Base-by-base conservation (phyloP, 2,113 vertebrate species). In the Dipodomys ordii region DNA sequence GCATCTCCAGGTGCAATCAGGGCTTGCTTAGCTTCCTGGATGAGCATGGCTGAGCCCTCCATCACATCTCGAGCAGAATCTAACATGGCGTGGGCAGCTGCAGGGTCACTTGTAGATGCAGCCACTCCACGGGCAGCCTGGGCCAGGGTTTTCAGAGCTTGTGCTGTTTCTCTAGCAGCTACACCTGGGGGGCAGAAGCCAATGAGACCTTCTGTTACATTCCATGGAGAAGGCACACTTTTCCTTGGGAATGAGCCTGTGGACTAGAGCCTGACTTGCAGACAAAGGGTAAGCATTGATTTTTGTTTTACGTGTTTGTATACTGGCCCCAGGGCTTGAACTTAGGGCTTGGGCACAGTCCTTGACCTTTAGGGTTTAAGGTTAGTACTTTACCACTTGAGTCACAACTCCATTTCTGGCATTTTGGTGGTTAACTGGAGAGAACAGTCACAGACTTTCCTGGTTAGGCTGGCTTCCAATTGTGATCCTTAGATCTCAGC, bases 1-100 rank as follows among this genome's bases (percentile, higher is more conserved):
- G 99, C 99, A 68, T 99, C 99, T 28, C 99, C 99, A 0, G 99
- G 99, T 30, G 99, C 99, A 71, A 99, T 98, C 96, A 99, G 97
- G 28, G 99, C 99, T 98, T 99, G 98, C 96, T 99, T 99, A 16
- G 99, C 99, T 97, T 99, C 99, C 7, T 99, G 99, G 94, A 99
- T 99, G 85, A 99, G 98, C 98, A 99, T 98, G 46, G 99, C 99
- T 0, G 99, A 99, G 87, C 99, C 99, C 94, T 99, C 99, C 99
- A 99, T 99, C 85, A 99, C 99, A 9, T 99, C 99, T 83, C 99
- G 98, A 32, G 99, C 99, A 0, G 99, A 99, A 83, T 99, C 99
- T 94, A 99, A 85, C 99, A 99, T 99, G 0, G 99, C 99, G 0
- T 98, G 99, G 0, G 99, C 98, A 28, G 99, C 99, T 68, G 98